Evolutionary conservation across 2,888 invertebrate species (phyloP).

Genomic region (Acanthosoma haemorrhoidale): DNA sequence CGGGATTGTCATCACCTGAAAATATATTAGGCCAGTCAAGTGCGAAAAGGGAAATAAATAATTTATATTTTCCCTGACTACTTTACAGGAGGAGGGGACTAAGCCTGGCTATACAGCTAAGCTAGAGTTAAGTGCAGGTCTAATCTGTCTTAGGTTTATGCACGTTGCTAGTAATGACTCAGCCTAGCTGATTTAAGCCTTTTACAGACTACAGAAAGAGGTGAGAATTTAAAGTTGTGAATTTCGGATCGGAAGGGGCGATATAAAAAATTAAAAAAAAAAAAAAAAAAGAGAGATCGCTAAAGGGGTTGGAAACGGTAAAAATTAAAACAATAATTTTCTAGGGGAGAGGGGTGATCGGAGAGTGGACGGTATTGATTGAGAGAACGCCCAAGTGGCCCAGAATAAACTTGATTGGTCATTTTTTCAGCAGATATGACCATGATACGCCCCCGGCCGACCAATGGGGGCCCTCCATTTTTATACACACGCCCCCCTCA

Average conservation of each 20-base stretch:
- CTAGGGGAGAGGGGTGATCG: slow-evolving; percentile 20
- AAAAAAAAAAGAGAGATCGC: slow-evolving; percentile 7
- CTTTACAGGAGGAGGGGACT: too few species aligned
- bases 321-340: slow-evolving; percentile 32
- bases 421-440: slow-evolving; percentile 37
- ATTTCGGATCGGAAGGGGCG: slow-evolving; percentile 22
- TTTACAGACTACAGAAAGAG: slow-evolving; percentile 6
- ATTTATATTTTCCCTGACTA: background rate
- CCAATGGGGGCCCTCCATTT: slow-evolving; percentile 33
- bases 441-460: slow-evolving; percentile 32
- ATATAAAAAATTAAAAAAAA: slow-evolving; percentile 25
- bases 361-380: slow-evolving; percentile 34
- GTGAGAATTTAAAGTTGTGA: slow-evolving; percentile 27
- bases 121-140: background rate
- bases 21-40: too few species aligned
- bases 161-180: background rate
- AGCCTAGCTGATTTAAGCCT: background rate
- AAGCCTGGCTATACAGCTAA: background rate
- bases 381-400: slow-evolving; percentile 35
- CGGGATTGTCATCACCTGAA: too few species aligned
- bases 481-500: slow-evolving; percentile 24
- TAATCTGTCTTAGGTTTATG: slow-evolving; percentile 1
- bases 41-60: too few species aligned
- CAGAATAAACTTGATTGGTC: slow-evolving; percentile 39
- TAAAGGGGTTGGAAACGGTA: slow-evolving; percentile 24